phyloP scores from a whole-genome alignment of 2,797 vertebrate genomes.

The Clarias pachynema region DNA sequence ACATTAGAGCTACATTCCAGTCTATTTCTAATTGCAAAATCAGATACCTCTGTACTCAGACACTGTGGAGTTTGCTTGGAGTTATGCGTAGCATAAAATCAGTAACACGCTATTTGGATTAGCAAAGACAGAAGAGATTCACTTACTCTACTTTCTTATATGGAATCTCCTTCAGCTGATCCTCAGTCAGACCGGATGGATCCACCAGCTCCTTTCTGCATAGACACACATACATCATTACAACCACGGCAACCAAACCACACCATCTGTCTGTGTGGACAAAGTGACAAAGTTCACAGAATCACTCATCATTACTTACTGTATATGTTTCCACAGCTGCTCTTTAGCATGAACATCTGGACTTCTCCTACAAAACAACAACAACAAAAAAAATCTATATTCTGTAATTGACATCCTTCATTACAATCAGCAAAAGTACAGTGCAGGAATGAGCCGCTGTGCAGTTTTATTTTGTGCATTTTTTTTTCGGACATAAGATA shows the following conservation, averaged over 20 bases:
- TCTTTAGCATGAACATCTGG: constrained; percentile 87
- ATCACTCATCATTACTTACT: constrained; percentile 75
- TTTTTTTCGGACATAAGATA: not conserved
- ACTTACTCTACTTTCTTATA: constrained; percentile 90
- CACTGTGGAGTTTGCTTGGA: not conserved
- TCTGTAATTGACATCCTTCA: not conserved
- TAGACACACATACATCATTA: constrained; percentile 46
- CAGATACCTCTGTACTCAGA: not conserved
- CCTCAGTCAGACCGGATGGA: constrained; percentile 83
- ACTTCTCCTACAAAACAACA: constrained; percentile 76
- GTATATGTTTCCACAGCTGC: constrained; percentile 88
- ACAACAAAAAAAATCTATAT: not conserved
- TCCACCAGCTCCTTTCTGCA: constrained; percentile 86
- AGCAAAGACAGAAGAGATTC: not conserved
- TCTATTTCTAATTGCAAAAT: not conserved
- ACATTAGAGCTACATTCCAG: not conserved
- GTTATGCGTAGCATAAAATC: not conserved
- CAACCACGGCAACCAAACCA: not conserved
- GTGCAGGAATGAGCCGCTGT: not conserved
- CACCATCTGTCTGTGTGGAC: not conserved
- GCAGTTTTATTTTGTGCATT: not conserved
- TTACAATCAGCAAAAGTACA: not conserved
- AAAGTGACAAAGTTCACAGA: not conserved
- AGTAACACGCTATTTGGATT: not conserved
- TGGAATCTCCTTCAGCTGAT: constrained; percentile 88